Conservation (phyloP, 1,140 invertebrate genomes). For the Caenorhabditis briggsae region DNA sequence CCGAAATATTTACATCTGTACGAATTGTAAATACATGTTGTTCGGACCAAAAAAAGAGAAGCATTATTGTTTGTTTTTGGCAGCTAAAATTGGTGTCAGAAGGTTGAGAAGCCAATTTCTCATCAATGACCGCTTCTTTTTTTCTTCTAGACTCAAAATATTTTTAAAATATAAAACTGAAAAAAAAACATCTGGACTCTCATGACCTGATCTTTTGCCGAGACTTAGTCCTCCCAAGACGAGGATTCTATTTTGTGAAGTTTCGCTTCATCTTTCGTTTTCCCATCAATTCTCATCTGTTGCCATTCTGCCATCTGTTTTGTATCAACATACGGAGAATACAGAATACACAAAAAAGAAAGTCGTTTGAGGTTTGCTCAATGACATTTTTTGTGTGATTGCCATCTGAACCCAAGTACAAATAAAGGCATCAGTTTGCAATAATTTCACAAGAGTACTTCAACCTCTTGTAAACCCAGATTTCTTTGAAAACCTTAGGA, state of each 20-base stretch:
- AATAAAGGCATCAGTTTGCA: neutral
- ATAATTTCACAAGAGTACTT: too few relatives aligned
- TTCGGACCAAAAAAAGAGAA: constrained; percentile 9
- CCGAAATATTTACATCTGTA: neutral
- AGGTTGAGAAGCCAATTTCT: constrained; percentile 28
- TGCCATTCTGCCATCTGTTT: constrained; percentile 40
- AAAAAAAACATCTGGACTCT: constrained; percentile 24
- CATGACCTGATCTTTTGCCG: neutral
- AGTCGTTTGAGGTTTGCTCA: neutral
- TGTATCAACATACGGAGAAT: neutral
- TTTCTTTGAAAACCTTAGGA: too few relatives aligned
- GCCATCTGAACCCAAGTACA: neutral
- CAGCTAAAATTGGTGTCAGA: constrained; percentile 12
- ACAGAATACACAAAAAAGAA: neutral
- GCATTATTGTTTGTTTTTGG: neutral
- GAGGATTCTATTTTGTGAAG: constrained; percentile 22
- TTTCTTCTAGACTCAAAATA: neutral
- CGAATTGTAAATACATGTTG: constrained; percentile 5
- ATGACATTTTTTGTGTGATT: neutral
- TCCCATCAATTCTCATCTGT: constrained; percentile 3
- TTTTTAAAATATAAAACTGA: too few relatives aligned
- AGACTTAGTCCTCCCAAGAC: too few relatives aligned
- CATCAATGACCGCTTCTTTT: constrained; percentile 11
- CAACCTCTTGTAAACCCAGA: too few relatives aligned
- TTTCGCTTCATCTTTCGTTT: neutral